Evolutionary conservation across 2,797 vertebrate species (phyloP), one percentile per base, ranked within the genome.

Genomic region (Sparidentex hasta): DNA sequence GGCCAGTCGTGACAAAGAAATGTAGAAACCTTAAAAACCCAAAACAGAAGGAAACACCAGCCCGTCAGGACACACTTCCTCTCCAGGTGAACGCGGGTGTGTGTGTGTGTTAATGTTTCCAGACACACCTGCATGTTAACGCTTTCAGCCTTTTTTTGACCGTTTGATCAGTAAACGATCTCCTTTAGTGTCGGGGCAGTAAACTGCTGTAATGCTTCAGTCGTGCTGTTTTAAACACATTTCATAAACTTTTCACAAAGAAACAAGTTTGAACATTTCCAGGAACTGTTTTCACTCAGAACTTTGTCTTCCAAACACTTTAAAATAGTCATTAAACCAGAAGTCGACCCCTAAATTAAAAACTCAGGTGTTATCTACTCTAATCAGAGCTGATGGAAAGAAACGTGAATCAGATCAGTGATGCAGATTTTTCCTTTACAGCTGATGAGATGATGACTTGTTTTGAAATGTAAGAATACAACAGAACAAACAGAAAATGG

Each of bases 81-180:
- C 18, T 11, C 14, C 27, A 13, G n/a, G 25, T 62, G 41, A 56
- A 17, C 7, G 11, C 33, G 41, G 18, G 9, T 13, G 20, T 58
- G 51, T 13, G 20, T 58, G 51, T 29, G 29, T 29, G 4, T 29
- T 6, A 11, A 44, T 58, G 38, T 38, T 66, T 23, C 3, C 14
- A 62, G 57, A 44, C 70, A 50, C 65, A 57, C 56, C 71, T 71
- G 27, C 23, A 47, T 2, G n/a, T n/a, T n/a, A n/a, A n/a, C n/a
- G n/a, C n/a, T n/a, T 17, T 41, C 27, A 68, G 54, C 21, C 50
- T 62, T 9, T 43, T 46, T 50, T 38, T 48, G n/a, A 27, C 29
- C 69, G 55, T 29, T 66, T 58, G 56, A 41, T 70, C 29, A 44
- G 20, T 51, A 13, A 65, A 65, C 38, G 38, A 47, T 4, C 29